phyloP scores from a whole-genome alignment of 2,888 invertebrate species.

The Brenthis daphne region DNA sequence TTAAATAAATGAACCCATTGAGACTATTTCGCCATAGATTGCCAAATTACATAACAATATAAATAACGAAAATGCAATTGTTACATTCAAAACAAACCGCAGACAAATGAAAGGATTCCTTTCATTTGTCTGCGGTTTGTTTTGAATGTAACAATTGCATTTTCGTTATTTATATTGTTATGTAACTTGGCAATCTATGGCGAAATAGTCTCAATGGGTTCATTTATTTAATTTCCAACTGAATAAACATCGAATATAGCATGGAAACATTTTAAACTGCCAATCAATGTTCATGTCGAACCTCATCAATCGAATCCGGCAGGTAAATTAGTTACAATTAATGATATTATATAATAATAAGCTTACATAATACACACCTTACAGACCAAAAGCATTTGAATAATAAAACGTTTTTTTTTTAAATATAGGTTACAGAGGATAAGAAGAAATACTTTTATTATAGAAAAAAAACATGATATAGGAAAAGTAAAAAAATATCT shows the following conservation, averaged over 20 bases:
- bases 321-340: neutral
- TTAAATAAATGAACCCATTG: constrained; percentile 26
- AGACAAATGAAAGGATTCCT: constrained; percentile 11
- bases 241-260: constrained; percentile 21
- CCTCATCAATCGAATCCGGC: constrained; percentile 1
- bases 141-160: constrained; percentile 12
- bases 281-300: constrained; percentile 6
- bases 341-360: neutral
- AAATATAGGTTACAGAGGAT: too few species aligned
- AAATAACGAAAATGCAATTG: constrained; percentile 12
- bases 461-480: too few species aligned
- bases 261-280: constrained; percentile 9
- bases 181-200: constrained; percentile 11
- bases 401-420: neutral
- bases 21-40: constrained; percentile 14
- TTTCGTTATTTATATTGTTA: too few species aligned
- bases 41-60: too few species aligned
- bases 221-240: constrained; percentile 27
- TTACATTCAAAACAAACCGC: constrained; percentile 10
- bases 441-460: too few species aligned
- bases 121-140: constrained; percentile 17
- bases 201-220: constrained; percentile 18
- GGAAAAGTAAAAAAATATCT: too few species aligned
- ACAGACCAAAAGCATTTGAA: neutral
- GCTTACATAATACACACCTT: neutral